Conservation (phyloP, 2,113 vertebrate species). For the Saimiri boliviensis region DNA sequence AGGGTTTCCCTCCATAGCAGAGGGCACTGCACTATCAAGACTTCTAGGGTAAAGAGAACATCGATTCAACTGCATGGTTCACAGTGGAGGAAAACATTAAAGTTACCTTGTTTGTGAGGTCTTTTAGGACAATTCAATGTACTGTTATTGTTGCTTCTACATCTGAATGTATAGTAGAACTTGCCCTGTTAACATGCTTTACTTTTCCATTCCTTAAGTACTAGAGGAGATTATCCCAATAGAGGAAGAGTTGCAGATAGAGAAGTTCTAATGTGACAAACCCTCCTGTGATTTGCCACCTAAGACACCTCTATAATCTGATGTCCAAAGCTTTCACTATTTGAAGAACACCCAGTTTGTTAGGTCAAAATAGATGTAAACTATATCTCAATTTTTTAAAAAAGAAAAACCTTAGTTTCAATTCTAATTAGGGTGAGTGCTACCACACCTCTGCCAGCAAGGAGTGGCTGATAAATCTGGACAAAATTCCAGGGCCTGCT, state of each 20-base stretch:
- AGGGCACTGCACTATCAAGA: neutral
- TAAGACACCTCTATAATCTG: neutral
- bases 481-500: neutral
- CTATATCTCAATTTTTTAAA: neutral
- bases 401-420: neutral
- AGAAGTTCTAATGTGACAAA: neutral
- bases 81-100: neutral
- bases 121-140: neutral
- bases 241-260: neutral
- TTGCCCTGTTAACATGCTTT: neutral
- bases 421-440: neutral
- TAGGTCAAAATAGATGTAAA: neutral
- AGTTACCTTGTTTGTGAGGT: neutral
- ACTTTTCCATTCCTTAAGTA: neutral
- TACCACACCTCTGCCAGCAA: neutral
- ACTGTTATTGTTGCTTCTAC: neutral
- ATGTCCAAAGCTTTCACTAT: neutral
- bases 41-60: neutral
- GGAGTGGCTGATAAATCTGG: neutral
- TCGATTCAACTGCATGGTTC: neutral
- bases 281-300: neutral
- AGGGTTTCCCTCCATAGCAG: neutral
- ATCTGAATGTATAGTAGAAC: neutral
- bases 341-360: neutral
- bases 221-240: neutral